Evolutionary conservation across 2,113 vertebrate genomes (phyloP), one percentile per base, ranked within the genome.

Genomic region (Engraulis encrasicolus): DNA sequence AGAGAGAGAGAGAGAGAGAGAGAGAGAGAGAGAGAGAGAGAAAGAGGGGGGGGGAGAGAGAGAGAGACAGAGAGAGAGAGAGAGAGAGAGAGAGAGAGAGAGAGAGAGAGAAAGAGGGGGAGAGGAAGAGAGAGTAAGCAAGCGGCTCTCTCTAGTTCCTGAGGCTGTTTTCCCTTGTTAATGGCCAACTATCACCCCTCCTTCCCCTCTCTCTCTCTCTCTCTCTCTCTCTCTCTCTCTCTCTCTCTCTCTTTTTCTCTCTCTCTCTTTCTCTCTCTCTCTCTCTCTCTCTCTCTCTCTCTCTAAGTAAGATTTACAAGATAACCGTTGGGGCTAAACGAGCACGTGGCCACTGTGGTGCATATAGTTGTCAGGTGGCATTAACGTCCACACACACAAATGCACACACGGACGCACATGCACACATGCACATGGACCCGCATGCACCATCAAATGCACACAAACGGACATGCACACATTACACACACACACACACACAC

Each of bases 141-240:
- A 90, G n/a, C 88, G 91, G 90, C 89, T 93, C 86, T 58, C 81
- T 92, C 79, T 91, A 92, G 90, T 81, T 89, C 92, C 89, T 89
- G 88, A 83, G 89, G 93, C 91, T 94, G 91, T 94, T 95, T 93
- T 92, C 92, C 92, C 93, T 94, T 92, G 91, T 92, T 94, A 95
- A 93, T 89, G 91, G 92, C 92, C 90, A 93, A 89, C 92, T 94
- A 91, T 94, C 90, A 89, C 86, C 23, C 91, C 87, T 86, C 40
- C 3, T 45, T 45, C 40, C 40, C 40, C 40, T 45, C 40, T 9
- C 89, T 93, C 86, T 89, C 86, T 91, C 91, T 92, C 92, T 91
- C 91, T 91, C 91, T 93, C 87, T 88, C n/a, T n/a, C n/a, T n/a
- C n/a, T n/a, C n/a, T n/a, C n/a, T n/a, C n/a, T n/a, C n/a, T n/a